Conservation (phyloP, 2,888 invertebrate species). For the Ommatoiulus sabulosus region DNA sequence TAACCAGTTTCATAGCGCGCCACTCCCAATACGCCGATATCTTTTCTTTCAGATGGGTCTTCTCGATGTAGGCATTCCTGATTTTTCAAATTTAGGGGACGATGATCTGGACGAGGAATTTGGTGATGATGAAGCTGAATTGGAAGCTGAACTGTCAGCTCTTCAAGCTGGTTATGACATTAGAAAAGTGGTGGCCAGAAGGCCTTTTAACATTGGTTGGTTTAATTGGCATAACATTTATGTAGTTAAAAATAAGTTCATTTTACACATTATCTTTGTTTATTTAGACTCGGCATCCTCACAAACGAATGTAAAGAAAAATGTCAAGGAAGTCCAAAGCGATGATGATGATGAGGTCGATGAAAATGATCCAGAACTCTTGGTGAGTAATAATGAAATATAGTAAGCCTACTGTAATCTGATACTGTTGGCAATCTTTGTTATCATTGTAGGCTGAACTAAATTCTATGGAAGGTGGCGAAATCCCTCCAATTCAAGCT, state of each 20-base stretch:
- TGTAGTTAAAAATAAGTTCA: neutral
- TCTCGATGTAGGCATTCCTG: constrained; percentile 74
- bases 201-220: constrained; percentile 1
- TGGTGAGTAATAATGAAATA: constrained; percentile 69
- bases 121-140: constrained; percentile 77
- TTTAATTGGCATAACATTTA: constrained; percentile 21
- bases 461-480: neutral
- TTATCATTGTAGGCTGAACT: constrained; percentile 44
- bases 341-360: constrained; percentile 78
- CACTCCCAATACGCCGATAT: neutral
- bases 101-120: constrained; percentile 69
- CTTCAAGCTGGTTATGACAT: constrained; percentile 69
- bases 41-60: constrained; percentile 76
- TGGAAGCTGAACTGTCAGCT: constrained; percentile 88
- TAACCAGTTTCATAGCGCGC: neutral
- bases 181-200: constrained; percentile 57
- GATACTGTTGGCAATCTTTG: neutral
- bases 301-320: neutral
- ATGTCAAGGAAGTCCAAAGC: constrained; percentile 62
- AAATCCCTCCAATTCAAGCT: neutral
- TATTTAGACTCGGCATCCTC: neutral
- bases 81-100: constrained; percentile 61
- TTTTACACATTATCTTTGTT: neutral
- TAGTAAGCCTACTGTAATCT: neutral
- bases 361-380: constrained; percentile 85